Conservation (phyloP, 2,113 vertebrate species). For the Anoura caudifer region DNA sequence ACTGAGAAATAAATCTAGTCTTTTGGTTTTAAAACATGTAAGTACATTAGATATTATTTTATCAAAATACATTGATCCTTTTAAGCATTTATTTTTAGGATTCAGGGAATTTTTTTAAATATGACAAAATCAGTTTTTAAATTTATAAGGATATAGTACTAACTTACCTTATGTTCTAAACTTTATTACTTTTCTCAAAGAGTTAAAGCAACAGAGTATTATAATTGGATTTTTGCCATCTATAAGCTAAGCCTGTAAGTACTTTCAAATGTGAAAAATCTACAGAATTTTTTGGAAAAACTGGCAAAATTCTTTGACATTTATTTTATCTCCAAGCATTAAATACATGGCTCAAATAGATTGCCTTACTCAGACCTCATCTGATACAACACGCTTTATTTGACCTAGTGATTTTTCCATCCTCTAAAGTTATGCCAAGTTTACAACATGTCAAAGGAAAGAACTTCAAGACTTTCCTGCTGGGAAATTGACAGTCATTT, state of each 20-base stretch:
- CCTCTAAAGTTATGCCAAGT: conserved; percentile 21
- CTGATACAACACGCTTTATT: background rate
- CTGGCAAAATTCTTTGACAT: background rate
- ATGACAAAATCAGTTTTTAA: background rate
- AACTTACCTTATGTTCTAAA: background rate
- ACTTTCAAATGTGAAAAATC: background rate
- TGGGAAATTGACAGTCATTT: conserved; percentile 28
- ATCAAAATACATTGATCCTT: background rate
- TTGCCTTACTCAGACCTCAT: background rate
- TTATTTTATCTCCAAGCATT: background rate
- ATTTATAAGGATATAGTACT: background rate
- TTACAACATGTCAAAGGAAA: conserved; percentile 16
- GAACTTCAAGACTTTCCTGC: conserved; percentile 52
- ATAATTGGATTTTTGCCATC: background rate
- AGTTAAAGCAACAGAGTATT: background rate
- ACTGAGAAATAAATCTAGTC: background rate
- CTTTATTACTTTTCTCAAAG: background rate
- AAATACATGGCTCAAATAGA: background rate
- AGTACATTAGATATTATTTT: background rate
- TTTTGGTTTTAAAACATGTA: background rate
- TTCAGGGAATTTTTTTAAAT: background rate
- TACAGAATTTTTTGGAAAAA: background rate
- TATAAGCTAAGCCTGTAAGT: background rate
- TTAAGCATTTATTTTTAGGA: background rate
- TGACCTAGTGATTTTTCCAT: conserved; percentile 31